These are phyloP conservation scores for Rallus limicola DNA, from an alignment of 2,113 vertebrate species.

Conservation along the genomic window DNA sequence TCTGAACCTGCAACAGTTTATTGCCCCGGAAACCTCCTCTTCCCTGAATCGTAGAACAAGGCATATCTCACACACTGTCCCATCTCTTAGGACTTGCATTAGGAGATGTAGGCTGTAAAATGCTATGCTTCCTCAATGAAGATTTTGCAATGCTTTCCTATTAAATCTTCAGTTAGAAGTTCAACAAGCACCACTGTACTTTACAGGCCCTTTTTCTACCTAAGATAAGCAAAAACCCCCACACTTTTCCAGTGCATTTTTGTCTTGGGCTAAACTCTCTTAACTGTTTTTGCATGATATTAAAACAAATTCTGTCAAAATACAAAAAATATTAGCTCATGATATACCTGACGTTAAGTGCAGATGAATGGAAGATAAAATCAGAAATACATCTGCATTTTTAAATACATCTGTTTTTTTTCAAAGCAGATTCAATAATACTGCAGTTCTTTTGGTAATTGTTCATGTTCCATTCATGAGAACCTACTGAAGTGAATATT, in stretches of 20 bases:
- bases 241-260: not conserved
- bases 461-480: not conserved
- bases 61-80: not conserved
- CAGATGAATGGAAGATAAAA: not conserved
- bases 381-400: no score
- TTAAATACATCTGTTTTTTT: not conserved
- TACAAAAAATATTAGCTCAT: not conserved
- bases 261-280: not conserved
- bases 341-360: not conserved
- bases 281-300: not conserved
- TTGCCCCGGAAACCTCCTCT: not conserved
- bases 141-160: not conserved
- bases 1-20: not conserved
- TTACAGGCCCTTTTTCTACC: not conserved
- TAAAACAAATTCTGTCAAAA: not conserved
- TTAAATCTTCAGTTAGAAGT: not conserved
- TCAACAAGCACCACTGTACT: not conserved
- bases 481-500: not conserved
- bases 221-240: not conserved
- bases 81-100: not conserved
- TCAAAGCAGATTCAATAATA: not conserved
- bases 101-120: not conserved
- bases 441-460: not conserved
- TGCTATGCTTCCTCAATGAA: not conserved
- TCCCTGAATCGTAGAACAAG: not conserved